phyloP scores from a whole-genome alignment of 2,797 vertebrate genomes.

The Trachurus trachurus region DNA sequence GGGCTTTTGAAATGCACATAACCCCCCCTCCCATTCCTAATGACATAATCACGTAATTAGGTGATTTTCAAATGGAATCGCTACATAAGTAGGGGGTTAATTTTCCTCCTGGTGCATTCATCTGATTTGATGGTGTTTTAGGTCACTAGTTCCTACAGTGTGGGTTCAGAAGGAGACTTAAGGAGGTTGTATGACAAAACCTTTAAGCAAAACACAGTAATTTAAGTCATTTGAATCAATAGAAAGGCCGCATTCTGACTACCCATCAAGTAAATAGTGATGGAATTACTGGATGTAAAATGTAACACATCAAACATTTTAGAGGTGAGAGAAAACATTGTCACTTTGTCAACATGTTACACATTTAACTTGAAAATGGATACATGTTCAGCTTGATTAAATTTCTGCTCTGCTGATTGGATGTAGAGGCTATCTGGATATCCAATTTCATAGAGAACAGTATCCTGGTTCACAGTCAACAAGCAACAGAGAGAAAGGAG shows the following conservation, averaged over 20 bases:
- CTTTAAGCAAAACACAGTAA: slow-evolving; percentile 18
- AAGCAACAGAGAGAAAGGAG: slow-evolving; percentile 46
- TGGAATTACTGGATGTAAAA: neutral
- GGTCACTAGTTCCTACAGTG: slow-evolving; percentile 77
- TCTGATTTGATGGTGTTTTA: slow-evolving; percentile 83
- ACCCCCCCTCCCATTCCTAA: slow-evolving; percentile 82
- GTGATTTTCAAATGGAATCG: slow-evolving; percentile 89
- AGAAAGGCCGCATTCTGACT: slow-evolving; percentile 1
- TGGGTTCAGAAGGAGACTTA: slow-evolving; percentile 38
- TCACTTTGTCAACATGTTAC: neutral
- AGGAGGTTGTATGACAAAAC: slow-evolving; percentile 38
- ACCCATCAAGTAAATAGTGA: neutral
- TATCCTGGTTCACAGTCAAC: slow-evolving; percentile 38
- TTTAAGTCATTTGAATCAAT: slow-evolving; percentile 5
- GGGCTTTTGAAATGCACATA: slow-evolving; percentile 88
- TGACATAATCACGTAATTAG: slow-evolving; percentile 98
- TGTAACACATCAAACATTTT: neutral
- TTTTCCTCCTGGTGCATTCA: slow-evolving; percentile 85
- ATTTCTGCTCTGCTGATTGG: slow-evolving; percentile 21
- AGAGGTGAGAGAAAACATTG: slow-evolving; percentile 7
- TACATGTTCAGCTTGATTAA: slow-evolving; percentile 28
- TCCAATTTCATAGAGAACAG: slow-evolving; percentile 52
- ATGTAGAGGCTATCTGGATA: slow-evolving; percentile 27
- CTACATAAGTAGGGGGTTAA: slow-evolving; percentile 88
- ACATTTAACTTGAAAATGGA: slow-evolving; percentile 14